phyloP scores from a whole-genome alignment of 2,888 invertebrate genomes.

The Chromoteleia sp. region DNA sequence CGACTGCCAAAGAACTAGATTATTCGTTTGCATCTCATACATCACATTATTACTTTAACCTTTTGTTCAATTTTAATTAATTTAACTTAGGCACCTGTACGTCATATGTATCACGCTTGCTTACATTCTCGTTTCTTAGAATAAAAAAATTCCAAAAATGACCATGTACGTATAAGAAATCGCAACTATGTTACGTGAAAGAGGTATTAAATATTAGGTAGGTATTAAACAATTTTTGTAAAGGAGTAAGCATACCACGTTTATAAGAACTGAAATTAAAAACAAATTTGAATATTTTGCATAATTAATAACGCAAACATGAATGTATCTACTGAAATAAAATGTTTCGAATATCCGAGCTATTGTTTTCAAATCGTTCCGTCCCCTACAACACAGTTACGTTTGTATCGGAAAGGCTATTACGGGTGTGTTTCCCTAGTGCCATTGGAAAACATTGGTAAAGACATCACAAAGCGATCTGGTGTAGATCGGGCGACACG shows the following conservation, averaged over 20 bases:
- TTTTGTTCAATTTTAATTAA: conserved; percentile 67
- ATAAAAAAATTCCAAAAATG: background rate
- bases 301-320: background rate
- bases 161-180: conserved; percentile 1
- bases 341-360: conserved; percentile 19
- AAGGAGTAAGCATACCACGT: too few species aligned
- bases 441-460: conserved; percentile 81
- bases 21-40: conserved; percentile 70
- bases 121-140: conserved; percentile 8
- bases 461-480: conserved; percentile 84
- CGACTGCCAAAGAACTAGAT: conserved; percentile 70
- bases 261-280: too few species aligned
- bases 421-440: conserved; percentile 75
- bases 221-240: too few species aligned
- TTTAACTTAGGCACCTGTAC: conserved; percentile 53
- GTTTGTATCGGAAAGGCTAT: conserved; percentile 72
- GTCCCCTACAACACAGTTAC: conserved; percentile 34
- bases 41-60: conserved; percentile 65
- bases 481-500: conserved; percentile 77
- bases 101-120: conserved; percentile 24
- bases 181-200: too few species aligned
- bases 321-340: background rate
- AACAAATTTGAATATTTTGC: background rate
- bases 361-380: conserved; percentile 63
- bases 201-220: too few species aligned